Percentiles rank a stretch among this genome's conserved stretches.
These are phyloP conservation scores for Neoarius graeffei DNA, from an alignment of 2,113 vertebrate genomes.

Conservation along the genomic window DNA sequence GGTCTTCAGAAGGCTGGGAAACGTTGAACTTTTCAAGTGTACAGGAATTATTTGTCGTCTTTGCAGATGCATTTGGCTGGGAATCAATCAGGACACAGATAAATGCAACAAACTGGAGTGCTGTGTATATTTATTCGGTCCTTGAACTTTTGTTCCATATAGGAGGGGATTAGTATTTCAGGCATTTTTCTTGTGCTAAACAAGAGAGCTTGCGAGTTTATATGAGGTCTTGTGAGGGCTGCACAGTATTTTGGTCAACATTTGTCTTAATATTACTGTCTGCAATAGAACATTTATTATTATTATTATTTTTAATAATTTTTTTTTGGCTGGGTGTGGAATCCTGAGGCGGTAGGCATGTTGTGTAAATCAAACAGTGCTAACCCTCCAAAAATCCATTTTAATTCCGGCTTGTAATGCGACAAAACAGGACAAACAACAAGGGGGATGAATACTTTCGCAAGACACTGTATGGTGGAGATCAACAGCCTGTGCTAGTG, in stretches of 20 bases:
- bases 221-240: neutral
- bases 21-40: neutral
- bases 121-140: slow-evolving; percentile 11
- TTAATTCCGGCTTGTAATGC: too few species aligned
- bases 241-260: too few species aligned
- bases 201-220: neutral
- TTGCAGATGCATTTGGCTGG: neutral
- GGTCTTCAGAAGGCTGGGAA: neutral
- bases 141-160: slow-evolving; percentile 16
- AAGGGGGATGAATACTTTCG: too few species aligned
- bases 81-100: slow-evolving; percentile 20
- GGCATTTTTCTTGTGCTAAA: neutral
- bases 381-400: too few species aligned
- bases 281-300: neutral
- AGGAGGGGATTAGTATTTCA: neutral
- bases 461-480: too few species aligned
- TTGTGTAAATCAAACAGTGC: too few species aligned
- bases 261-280: neutral
- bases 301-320: neutral
- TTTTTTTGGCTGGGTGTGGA: neutral
- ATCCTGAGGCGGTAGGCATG: neutral
- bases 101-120: slow-evolving; percentile 7
- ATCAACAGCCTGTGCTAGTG: too few species aligned
- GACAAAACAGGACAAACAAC: too few species aligned
- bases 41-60: slow-evolving; percentile 18